Evolutionary conservation across 2,113 vertebrate species (phyloP).

Genomic region (Sinocyclocheilus anshuiensis): DNA sequence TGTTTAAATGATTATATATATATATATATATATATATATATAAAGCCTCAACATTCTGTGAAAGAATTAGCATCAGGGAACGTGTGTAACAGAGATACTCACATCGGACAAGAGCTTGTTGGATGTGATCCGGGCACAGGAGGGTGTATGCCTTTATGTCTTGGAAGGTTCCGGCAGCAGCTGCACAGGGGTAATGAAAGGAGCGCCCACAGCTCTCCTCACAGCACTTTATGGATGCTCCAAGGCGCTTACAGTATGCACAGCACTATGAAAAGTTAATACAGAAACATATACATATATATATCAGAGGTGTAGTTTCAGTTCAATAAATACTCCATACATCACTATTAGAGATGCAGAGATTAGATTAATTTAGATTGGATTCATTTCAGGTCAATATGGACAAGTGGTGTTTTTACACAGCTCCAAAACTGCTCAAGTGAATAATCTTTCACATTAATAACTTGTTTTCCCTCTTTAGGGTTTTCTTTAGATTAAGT

Average conservation of each 20-base stretch:
- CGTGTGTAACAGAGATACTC: constrained; percentile 64
- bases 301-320: neutral
- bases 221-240: constrained; percentile 94
- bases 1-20: neutral
- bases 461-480: no score
- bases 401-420: neutral
- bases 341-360: neutral
- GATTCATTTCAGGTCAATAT: no score
- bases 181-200: constrained; percentile 96
- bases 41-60: neutral
- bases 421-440: neutral
- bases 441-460: neutral
- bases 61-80: neutral
- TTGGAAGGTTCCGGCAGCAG: constrained; percentile 90
- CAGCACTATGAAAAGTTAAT: constrained; percentile 80
- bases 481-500: no score
- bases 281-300: constrained; percentile 4
- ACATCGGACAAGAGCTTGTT: constrained; percentile 84
- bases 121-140: constrained; percentile 87
- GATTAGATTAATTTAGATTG: neutral
- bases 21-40: no score
- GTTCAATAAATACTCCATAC: neutral
- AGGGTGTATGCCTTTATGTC: constrained; percentile 84
- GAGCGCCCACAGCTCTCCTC: constrained; percentile 85
- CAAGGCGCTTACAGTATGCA: constrained; percentile 92